phyloP scores from a whole-genome alignment of 2,888 invertebrate genomes.

The Tiliacea aurago region DNA sequence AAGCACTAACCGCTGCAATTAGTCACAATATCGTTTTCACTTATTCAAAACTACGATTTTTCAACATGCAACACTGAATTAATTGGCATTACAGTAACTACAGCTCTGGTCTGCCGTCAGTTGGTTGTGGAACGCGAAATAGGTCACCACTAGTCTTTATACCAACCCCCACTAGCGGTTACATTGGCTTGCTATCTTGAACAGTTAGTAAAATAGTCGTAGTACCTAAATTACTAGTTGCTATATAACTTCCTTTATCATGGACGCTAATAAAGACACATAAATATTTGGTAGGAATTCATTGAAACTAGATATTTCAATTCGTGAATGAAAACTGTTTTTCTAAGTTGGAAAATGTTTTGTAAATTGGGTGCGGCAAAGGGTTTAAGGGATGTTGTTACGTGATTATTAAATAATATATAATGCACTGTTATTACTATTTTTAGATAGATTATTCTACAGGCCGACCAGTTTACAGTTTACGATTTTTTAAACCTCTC shows the following conservation, averaged over 20 bases:
- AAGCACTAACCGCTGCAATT: conserved; percentile 35
- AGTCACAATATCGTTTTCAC: conserved; percentile 40
- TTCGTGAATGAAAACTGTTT: background rate
- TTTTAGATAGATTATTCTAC: background rate
- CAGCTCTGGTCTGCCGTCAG: conserved; percentile 70
- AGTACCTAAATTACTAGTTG: conserved; percentile 24
- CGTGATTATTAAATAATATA: background rate
- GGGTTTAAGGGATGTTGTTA: background rate
- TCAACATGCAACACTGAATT: conserved; percentile 33
- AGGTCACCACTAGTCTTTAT: conserved; percentile 84
- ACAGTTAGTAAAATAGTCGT: conserved; percentile 31
- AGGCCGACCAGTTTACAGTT: background rate
- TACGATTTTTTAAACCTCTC: background rate
- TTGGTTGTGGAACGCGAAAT: conserved; percentile 82
- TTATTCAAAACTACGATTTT: conserved; percentile 29
- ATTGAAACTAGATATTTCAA: background rate
- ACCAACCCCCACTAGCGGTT: conserved; percentile 77
- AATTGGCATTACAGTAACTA: conserved; percentile 34
- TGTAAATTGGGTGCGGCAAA: background rate
- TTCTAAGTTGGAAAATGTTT: background rate
- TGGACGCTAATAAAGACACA: background rate
- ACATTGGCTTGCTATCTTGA: conserved; percentile 14
- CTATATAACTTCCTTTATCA: conserved; percentile 22
- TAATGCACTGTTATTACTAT: no score
- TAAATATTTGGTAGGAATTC: background rate